A percentile compares a stretch with the other conserved stretches of the same genome.
Evolutionary conservation across 2,888 invertebrate genomes (phyloP).

Genomic region (Octodonta nipae): DNA sequence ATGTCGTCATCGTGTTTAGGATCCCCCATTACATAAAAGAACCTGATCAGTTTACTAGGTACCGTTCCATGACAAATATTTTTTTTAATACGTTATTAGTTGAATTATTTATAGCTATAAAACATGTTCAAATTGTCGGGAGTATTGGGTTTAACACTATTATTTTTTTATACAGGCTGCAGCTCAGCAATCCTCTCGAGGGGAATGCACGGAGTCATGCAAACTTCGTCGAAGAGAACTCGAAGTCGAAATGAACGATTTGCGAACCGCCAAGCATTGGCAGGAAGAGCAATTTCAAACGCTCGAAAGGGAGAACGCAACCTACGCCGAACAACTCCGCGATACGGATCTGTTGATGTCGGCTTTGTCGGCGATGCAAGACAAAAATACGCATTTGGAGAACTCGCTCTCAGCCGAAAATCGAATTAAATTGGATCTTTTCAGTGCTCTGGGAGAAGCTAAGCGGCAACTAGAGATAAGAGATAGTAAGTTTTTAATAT

Average conservation of each 20-base stretch:
- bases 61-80: no score
- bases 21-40: no score
- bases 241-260: conserved; percentile 47
- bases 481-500: conserved; percentile 72
- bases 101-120: no score
- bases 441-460: conserved; percentile 91
- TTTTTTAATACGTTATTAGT: no score
- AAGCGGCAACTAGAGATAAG: conserved; percentile 78
- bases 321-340: conserved; percentile 35
- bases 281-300: conserved; percentile 45
- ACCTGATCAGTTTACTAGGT: no score
- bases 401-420: conserved; percentile 92
- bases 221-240: conserved; percentile 43
- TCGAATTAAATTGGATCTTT: conserved; percentile 91
- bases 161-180: conserved; percentile 22
- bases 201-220: conserved; percentile 34
- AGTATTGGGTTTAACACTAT: no score
- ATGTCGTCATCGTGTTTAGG: no score
- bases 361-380: conserved; percentile 70
- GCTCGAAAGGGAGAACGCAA: conserved; percentile 41
- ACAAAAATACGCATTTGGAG: conserved; percentile 84
- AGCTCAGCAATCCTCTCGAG: conserved; percentile 27
- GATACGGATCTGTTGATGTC: conserved; percentile 66
- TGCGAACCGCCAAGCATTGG: conserved; percentile 43
- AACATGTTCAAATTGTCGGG: no score